A percentile compares a stretch with the other conserved stretches of the same genome.
phyloP scores from a whole-genome alignment of 2,113 vertebrate species.

The Cyprinodon variegatus region DNA sequence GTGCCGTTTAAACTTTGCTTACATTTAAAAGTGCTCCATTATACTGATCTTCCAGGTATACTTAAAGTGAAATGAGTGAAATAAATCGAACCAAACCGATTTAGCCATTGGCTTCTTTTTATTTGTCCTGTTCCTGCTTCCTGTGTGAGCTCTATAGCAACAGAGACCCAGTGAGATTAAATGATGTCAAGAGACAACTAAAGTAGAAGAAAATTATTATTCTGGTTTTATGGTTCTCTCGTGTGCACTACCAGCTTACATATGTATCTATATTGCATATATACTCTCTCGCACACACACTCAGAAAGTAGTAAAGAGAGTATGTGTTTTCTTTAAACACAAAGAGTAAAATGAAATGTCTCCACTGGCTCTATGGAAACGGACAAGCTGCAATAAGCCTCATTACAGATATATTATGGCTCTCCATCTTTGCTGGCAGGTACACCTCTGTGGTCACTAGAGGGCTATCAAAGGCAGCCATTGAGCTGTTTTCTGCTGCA shows the following conservation, averaged over 20 bases:
- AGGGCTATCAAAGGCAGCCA: conserved; percentile 63
- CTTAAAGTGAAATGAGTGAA: not conserved
- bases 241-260: conserved; percentile 6
- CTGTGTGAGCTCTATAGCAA: conserved; percentile 39
- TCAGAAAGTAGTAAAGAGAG: conserved; percentile 30
- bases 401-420: conserved; percentile 44
- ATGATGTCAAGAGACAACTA: conserved; percentile 46
- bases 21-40: not conserved
- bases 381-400: conserved; percentile 22
- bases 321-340: conserved; percentile 18
- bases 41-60: not conserved
- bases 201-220: conserved; percentile 48
- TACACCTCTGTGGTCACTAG: conserved; percentile 64
- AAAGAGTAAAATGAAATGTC: not conserved
- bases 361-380: conserved; percentile 30
- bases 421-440: conserved; percentile 44
- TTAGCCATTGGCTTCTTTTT: conserved; percentile 12
- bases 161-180: conserved; percentile 43
- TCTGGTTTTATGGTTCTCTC: conserved; percentile 40
- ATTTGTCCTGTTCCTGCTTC: conserved; percentile 38
- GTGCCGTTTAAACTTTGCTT: no score
- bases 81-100: not conserved
- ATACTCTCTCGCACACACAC: not conserved
- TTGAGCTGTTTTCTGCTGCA: conserved; percentile 1
- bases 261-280: conserved; percentile 5